Conservation (phyloP, 2,888 invertebrate species). For the Galerucella nymphaeae region DNA sequence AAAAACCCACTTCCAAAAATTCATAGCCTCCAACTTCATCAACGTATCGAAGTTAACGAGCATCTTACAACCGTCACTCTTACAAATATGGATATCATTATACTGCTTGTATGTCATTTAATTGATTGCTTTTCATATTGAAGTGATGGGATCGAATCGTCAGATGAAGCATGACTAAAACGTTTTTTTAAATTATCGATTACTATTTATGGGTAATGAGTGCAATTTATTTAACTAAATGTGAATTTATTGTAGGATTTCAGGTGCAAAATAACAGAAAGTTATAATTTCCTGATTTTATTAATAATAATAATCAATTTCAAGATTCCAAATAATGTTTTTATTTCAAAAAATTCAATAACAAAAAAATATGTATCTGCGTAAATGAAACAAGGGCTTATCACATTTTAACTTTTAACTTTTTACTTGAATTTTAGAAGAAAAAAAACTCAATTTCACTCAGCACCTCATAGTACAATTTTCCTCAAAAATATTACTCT, state of each 20-base stretch:
- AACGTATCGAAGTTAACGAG: conserved; percentile 28
- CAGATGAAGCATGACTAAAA: conserved; percentile 26
- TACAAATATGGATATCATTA: conserved; percentile 31
- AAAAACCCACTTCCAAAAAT: conserved; percentile 22
- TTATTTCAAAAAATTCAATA: no score
- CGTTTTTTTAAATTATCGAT: not conserved
- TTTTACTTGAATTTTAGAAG: no score
- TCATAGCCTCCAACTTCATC: conserved; percentile 21
- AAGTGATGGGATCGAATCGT: conserved; percentile 15
- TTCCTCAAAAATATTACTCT: not conserved
- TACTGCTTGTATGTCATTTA: conserved; percentile 18
- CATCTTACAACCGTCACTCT: conserved; percentile 17
- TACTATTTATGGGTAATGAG: not conserved
- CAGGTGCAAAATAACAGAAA: not conserved
- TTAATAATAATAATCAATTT: no score
- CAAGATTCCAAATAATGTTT: no score
- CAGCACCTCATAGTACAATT: no score
- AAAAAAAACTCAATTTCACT: no score
- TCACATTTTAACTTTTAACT: no score
- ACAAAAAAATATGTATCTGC: no score
- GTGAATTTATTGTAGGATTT: not conserved
- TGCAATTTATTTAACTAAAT: not conserved
- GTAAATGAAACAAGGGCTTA: no score
- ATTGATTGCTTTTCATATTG: conserved; percentile 30
- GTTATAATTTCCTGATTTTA: no score